Evolutionary conservation across 1,140 invertebrate genomes (phyloP), one percentile per base, ranked within the genome.

Genomic region (Bilobella aurantiaca): DNA sequence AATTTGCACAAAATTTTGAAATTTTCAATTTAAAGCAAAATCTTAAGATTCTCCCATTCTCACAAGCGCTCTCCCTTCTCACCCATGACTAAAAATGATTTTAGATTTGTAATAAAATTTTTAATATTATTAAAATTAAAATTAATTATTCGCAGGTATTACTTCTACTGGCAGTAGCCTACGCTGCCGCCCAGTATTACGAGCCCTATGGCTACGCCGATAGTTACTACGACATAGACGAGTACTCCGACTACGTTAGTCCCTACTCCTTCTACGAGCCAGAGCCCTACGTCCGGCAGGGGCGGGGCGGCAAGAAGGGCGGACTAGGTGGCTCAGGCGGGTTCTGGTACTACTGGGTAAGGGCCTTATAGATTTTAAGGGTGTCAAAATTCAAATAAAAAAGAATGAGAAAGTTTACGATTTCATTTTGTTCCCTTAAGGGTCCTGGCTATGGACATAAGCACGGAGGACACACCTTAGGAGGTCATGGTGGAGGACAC

Each of bases 281-380:
- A 14, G 8, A 14, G 21, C 12, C 12, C 12, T n/a, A 42, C 8
- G 21, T 23, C 49, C 49, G 49, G 25, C 49, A 53, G 21, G 49
- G 49, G 5, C 8, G 49, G 12, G 49, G 49, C 8, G 49, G 49
- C 8, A 16, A 32, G 8, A 29, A 29, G 31, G 58, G 58, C 58
- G 27, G 31, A 21, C 8, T 14, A 8, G 59, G 59, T 62, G 59
- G 59, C 14, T 42, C 37, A 27, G 59, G 59, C 5, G 59, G 59
- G 14, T 62, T 62, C 34, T 62, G 59, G 59, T 62, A 62, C 34
- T 37, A 34, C 34, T 62, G 59, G 59, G 59, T 53, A 53, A 53
- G 49, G 14, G 8, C n/a, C n/a, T n/a, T n/a, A n/a, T 42, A 42
- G 37, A 42, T 42, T 42, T 42, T n/a, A n/a, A n/a, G n/a, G n/a